Evolutionary conservation across 2,797 vertebrate species (phyloP).

Genomic region (Discoglossus pictus): DNA sequence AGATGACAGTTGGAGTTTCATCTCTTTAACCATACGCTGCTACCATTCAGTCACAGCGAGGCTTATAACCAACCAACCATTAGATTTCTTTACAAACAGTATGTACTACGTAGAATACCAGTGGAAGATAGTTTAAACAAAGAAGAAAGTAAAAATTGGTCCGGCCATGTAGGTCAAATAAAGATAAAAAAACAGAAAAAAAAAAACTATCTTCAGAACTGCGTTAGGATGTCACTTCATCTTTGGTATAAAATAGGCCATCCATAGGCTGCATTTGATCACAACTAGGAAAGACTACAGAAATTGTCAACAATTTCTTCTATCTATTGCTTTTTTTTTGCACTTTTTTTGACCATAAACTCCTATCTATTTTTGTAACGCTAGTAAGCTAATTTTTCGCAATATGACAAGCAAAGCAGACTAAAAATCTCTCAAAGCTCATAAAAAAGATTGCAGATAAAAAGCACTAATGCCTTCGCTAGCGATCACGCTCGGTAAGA

Average conservation of each 20-base stretch:
- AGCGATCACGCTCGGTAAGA: constrained; percentile 88
- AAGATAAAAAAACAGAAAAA: constrained; percentile 67
- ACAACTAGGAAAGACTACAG: constrained; percentile 98
- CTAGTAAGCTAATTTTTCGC: constrained; percentile 82
- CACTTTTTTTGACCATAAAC: constrained; percentile 84
- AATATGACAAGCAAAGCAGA: constrained; percentile 96
- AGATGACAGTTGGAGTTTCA: constrained; percentile 41
- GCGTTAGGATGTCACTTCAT: constrained; percentile 93
- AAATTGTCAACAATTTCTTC: constrained; percentile 99
- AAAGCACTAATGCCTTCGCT: constrained; percentile 92
- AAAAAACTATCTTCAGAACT: constrained; percentile 81
- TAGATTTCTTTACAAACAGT: constrained; percentile 58
- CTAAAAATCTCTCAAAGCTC: constrained; percentile 96
- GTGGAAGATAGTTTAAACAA: constrained; percentile 84
- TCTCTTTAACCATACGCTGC: constrained; percentile 1
- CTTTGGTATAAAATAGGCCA: constrained; percentile 99
- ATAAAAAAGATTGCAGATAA: constrained; percentile 97
- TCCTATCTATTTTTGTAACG: constrained; percentile 85
- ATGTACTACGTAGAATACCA: constrained; percentile 73
- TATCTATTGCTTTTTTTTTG: constrained; percentile 97
- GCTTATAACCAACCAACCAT: constrained; percentile 58
- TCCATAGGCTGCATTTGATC: constrained; percentile 95
- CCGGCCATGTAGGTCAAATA: constrained; percentile 90
- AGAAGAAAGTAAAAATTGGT: constrained; percentile 84
- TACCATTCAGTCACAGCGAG: constrained; percentile 12